Evolutionary conservation across 2,113 vertebrate genomes (phyloP).

Genomic region (Oryzias curvinotus): DNA sequence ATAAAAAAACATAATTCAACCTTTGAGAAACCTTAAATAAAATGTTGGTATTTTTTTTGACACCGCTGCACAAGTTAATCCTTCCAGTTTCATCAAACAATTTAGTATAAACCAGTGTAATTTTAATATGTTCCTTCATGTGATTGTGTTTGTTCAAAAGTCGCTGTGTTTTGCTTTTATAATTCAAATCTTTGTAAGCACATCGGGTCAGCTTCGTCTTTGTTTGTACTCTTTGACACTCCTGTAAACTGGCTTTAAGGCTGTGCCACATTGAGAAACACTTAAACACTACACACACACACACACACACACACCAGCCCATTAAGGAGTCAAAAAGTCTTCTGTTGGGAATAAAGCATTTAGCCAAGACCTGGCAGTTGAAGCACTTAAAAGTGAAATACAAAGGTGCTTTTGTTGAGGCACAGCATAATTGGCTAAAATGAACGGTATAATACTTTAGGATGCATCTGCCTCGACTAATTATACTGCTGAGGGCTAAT

Average conservation of each 20-base stretch:
- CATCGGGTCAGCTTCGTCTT: conserved; percentile 15
- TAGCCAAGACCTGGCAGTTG: conserved; percentile 45
- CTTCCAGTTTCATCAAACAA: not conserved
- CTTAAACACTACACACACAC: conserved; percentile 21
- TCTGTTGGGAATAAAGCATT: conserved; percentile 53
- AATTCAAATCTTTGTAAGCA: not conserved
- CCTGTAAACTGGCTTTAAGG: conserved; percentile 3
- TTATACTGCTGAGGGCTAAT: conserved; percentile 26
- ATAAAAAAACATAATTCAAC: not conserved
- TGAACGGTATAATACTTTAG: conserved; percentile 37
- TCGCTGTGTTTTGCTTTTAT: not conserved
- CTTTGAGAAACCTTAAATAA: conserved; percentile 1
- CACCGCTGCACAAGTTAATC: too few species aligned
- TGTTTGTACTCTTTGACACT: conserved; percentile 8
- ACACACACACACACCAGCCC: conserved; percentile 4
- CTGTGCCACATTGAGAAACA: conserved; percentile 10
- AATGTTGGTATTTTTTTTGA: too few species aligned
- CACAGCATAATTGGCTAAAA: conserved; percentile 29
- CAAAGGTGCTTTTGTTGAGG: conserved; percentile 56
- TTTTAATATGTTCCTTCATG: conserved; percentile 12
- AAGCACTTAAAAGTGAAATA: conserved; percentile 35
- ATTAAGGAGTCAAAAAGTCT: conserved; percentile 40
- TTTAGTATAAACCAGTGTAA: conserved; percentile 33
- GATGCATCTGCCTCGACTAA: conserved; percentile 41
- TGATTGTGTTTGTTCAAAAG: conserved; percentile 7